Base-by-base conservation (phyloP, 64 coral and sea anemone genomes). In the Acropora yongei region DNA sequence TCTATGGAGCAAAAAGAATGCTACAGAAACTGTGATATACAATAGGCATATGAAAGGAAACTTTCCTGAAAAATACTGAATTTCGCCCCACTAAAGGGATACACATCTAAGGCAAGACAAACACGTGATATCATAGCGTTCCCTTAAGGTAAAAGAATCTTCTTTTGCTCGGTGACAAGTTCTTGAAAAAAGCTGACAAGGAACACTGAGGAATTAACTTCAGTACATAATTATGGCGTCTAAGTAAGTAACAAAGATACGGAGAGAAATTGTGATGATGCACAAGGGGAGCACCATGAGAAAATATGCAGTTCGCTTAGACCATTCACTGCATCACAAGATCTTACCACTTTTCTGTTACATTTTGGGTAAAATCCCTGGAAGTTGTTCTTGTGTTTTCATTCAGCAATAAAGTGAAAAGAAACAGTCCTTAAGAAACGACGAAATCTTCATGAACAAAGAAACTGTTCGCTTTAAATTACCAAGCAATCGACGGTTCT, bases 401-500 rank as follows among this genome's bases (percentile, higher is more conserved):
- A 72, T 19, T 17, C 39, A 18, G 65, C 18, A 46, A 85, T 8
- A 71, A 8, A 49, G 50, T 84, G 17, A 85, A 85, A 65, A 85
- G 69, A 16, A 72, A 71, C 44, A 47, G 13, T 18, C 16, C 20
- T 63, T 3, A 14, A 14, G 17, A 19, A 60, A 41, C 61, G 63
- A 44, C 8, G 17, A 85, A 71, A 72, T 43, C 17, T 8, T 8
- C 63, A 18, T 71, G 82, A 85, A 85, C 82, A 85, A 85, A 19
- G 44, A 72, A 71, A 67, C 69, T 72, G 44, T 44, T 85, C 49
- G 8, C 82, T 30, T 44, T 47, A 49, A 40, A 84, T 84, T 61
- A 68, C 82, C 65, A 85, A 85, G 82, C 82, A 85, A 69, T 85
- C 5, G 45, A 9, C 46, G 19, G 42, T 47, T 2, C 63, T 85